phyloP scores from a whole-genome alignment of 2,888 invertebrate species.

The Asteroscopus sphinx region DNA sequence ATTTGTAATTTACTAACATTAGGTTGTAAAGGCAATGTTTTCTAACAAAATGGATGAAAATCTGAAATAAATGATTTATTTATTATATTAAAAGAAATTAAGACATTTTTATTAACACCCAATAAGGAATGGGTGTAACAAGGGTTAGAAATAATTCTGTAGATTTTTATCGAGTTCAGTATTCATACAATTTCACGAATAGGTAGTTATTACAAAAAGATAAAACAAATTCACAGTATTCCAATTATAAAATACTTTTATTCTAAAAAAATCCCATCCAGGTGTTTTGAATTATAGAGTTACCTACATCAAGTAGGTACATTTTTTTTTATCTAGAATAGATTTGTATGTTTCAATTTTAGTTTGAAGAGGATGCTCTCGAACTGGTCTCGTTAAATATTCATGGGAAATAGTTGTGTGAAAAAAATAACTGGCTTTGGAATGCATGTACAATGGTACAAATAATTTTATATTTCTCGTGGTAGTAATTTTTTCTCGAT shows the following conservation, averaged over 20 bases:
- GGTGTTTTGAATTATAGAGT: constrained; percentile 32
- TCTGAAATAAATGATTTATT: no score
- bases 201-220: neutral
- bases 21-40: no score
- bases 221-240: neutral
- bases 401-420: constrained; percentile 39
- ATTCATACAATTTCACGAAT: neutral
- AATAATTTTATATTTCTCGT: no score
- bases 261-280: neutral
- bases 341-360: constrained; percentile 43
- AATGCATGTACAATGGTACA: neutral
- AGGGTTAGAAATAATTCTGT: no score
- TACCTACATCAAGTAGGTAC: constrained; percentile 29
- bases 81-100: no score
- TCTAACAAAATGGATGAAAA: no score
- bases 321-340: no score
- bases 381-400: constrained; percentile 51
- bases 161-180: neutral
- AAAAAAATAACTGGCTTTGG: constrained; percentile 23
- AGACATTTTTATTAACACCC: no score
- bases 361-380: constrained; percentile 48
- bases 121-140: no score
- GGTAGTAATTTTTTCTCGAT: no score
- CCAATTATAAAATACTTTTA: neutral
- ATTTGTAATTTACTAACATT: no score